phyloP scores from a whole-genome alignment of 2,113 vertebrate species.

The Catharus fuscescens region DNA sequence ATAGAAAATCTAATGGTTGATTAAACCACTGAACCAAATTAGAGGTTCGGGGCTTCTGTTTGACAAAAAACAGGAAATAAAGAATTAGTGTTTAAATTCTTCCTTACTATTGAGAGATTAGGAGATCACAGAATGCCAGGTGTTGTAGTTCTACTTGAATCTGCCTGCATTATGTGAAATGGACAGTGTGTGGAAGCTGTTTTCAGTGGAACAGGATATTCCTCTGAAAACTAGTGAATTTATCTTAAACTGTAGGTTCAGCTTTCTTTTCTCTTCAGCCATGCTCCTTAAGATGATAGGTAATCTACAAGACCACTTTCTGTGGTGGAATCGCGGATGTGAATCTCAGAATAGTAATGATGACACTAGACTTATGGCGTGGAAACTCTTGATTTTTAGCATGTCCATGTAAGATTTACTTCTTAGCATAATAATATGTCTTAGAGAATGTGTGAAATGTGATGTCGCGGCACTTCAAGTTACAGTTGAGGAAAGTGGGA shows the following conservation, averaged over 20 bases:
- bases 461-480: neutral
- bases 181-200: neutral
- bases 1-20: neutral
- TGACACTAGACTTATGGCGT: neutral
- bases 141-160: neutral
- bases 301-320: neutral
- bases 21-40: neutral
- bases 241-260: neutral
- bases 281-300: neutral
- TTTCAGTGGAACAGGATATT: neutral
- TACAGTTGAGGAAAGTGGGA: neutral
- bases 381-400: neutral
- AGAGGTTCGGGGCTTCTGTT: neutral
- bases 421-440: neutral
- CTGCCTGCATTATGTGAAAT: neutral
- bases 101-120: neutral
- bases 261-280: neutral
- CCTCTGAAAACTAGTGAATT: neutral
- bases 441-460: neutral
- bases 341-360: neutral
- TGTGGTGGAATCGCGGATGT: neutral
- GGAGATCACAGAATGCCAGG: neutral
- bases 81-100: neutral
- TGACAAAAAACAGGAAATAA: neutral
- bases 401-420: neutral